These are phyloP conservation scores for Drosophila yooni DNA, from an alignment of 2,888 invertebrate genomes.

Conservation along the genomic window DNA sequence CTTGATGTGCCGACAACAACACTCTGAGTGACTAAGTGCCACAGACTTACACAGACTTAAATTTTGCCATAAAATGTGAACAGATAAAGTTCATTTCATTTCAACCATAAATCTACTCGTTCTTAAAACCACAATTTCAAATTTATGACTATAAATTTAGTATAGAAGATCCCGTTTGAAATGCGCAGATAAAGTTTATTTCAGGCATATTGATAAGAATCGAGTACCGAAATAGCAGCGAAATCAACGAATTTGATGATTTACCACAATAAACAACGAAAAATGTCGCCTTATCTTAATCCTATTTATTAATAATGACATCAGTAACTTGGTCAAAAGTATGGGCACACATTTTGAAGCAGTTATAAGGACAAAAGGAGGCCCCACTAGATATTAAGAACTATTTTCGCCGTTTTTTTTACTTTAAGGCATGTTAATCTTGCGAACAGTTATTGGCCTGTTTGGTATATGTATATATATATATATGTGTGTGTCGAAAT, in stretches of 20 bases:
- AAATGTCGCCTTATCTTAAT: background rate
- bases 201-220: background rate
- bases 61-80: background rate
- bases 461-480: background rate
- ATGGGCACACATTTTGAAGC: background rate
- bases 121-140: too few relatives aligned
- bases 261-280: background rate
- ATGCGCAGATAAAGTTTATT: background rate
- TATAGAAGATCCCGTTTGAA: background rate
- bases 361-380: background rate
- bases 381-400: background rate
- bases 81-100: background rate
- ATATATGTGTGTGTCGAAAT: background rate
- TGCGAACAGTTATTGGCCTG: background rate
- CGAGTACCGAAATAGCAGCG: background rate
- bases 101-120: background rate
- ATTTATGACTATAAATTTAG: background rate
- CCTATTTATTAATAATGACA: background rate
- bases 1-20: background rate
- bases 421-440: background rate
- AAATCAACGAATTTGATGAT: background rate
- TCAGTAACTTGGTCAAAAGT: background rate
- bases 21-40: background rate
- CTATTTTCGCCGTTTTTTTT: background rate
- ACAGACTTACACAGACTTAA: background rate